These are phyloP conservation scores for Idris sp. DNA, from an alignment of 1,140 invertebrate genomes.

Conservation along the genomic window DNA sequence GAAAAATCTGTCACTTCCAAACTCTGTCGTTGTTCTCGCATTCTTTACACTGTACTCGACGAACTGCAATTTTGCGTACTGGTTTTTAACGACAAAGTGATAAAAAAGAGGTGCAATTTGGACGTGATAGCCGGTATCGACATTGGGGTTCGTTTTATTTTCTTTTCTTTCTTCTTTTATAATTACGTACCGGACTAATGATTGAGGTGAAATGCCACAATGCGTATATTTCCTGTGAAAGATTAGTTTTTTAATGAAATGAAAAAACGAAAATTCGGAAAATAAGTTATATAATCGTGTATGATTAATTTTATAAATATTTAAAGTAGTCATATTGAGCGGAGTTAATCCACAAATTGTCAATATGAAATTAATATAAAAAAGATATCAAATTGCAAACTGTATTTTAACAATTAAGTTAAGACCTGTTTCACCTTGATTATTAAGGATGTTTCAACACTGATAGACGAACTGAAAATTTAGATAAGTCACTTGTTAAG, in stretches of 20 bases:
- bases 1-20: slow-evolving; percentile 55
- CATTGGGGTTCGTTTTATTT: slow-evolving; percentile 18
- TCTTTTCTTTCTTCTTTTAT: too few species aligned
- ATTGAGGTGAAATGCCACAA: slow-evolving; percentile 21
- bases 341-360: too few species aligned
- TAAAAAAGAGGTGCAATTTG: slow-evolving; percentile 47
- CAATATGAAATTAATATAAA: too few species aligned
- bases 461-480: slow-evolving; percentile 13
- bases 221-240: too few species aligned
- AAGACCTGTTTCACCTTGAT: slow-evolving; percentile 15
- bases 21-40: slow-evolving; percentile 34
- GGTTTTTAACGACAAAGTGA: slow-evolving; percentile 22
- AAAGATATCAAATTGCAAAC: too few species aligned
- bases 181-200: not conserved
- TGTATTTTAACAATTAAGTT: too few species aligned
- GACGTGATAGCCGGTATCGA: slow-evolving; percentile 8
- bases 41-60: slow-evolving; percentile 9
- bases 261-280: too few species aligned
- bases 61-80: slow-evolving; percentile 15
- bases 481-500: slow-evolving; percentile 1
- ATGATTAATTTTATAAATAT: too few species aligned
- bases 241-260: too few species aligned
- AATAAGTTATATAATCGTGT: too few species aligned
- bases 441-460: slow-evolving; percentile 14
- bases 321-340: too few species aligned